Percentiles rank a stretch among this genome's conserved stretches.
phyloP scores from a whole-genome alignment of 30 jellyfish, hydroid and myxozoan species.

The Aurelia aurita region DNA sequence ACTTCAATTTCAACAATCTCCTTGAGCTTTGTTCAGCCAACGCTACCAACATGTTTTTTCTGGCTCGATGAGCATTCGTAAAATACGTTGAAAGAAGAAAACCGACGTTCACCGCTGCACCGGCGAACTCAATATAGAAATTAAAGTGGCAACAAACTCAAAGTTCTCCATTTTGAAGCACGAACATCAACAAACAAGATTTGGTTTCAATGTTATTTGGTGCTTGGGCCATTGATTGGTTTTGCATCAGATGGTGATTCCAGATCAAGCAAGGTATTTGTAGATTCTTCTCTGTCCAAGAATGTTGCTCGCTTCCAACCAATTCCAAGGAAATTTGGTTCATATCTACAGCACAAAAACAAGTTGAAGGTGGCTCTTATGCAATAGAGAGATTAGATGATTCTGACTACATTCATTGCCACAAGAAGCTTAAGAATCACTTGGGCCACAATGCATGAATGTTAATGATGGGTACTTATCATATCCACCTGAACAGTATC shows the following conservation, averaged over 20 bases:
- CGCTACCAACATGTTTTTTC: conserved; percentile 7
- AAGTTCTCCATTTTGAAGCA: no score
- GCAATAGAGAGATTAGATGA: neutral
- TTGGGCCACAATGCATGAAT: neutral
- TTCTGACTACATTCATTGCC: conserved; percentile 8
- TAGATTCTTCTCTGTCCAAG: neutral
- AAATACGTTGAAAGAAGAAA: neutral
- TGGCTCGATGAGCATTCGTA: conserved; percentile 11
- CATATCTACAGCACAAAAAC: neutral
- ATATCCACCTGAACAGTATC: conserved; percentile 6
- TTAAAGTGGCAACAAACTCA: no score
- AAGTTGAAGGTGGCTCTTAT: neutral
- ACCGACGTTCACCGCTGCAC: no score
- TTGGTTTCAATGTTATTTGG: no score
- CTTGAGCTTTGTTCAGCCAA: conserved; percentile 19
- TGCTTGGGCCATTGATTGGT: conserved; percentile 32
- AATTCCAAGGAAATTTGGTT: neutral
- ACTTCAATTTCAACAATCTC: no score
- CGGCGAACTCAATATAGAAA: no score
- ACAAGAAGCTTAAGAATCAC: conserved; percentile 6
- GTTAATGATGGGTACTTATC: neutral
- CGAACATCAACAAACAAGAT: no score
- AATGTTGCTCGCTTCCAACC: conserved; percentile 15
- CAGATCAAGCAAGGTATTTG: conserved; percentile 5
- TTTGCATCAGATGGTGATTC: conserved; percentile 39